Conservation (phyloP, 2,113 vertebrate genomes). For the Menura novaehollandiae region DNA sequence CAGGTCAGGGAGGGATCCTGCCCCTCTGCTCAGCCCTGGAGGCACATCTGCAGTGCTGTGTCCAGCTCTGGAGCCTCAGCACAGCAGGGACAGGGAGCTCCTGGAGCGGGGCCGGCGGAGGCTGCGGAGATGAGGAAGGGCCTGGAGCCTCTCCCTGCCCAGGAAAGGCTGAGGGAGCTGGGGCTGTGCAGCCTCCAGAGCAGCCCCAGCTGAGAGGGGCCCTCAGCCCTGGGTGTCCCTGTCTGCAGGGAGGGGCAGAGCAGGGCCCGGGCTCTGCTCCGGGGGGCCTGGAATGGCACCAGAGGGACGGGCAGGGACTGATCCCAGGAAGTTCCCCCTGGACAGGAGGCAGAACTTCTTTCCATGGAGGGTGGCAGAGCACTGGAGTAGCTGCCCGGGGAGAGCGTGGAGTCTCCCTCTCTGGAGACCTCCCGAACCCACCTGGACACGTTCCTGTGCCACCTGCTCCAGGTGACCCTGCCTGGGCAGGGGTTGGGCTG, state of each 20-base stretch:
- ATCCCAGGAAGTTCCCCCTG: not conserved
- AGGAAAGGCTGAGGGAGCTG: too few relatives aligned
- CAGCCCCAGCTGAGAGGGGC: too few relatives aligned
- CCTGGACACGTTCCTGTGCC: not conserved
- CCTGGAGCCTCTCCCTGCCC: too few relatives aligned
- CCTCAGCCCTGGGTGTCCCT: too few relatives aligned
- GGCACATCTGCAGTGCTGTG: not conserved
- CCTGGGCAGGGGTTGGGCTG: not conserved
- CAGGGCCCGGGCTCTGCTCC: not conserved
- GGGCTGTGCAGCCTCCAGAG: too few relatives aligned
- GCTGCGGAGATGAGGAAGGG: too few relatives aligned
- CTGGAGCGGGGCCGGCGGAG: too few relatives aligned
- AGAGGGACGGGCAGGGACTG: not conserved
- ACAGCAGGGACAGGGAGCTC: too few relatives aligned
- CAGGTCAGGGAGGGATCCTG: not conserved
- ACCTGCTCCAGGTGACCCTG: not conserved
- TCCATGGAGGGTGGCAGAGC: not conserved
- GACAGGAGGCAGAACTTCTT: not conserved
- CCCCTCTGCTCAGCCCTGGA: not conserved
- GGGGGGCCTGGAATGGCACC: not conserved
- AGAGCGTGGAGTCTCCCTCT: rapidly evolving
- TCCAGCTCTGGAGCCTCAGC: too few relatives aligned
- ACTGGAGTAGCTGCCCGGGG: too few relatives aligned
- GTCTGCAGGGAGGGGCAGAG: not conserved
- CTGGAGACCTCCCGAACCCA: not conserved